A percentile compares a stretch with the other conserved stretches of the same genome.
phyloP scores from a whole-genome alignment of 2,113 vertebrate species.

The Psilopsiagon aymara region DNA sequence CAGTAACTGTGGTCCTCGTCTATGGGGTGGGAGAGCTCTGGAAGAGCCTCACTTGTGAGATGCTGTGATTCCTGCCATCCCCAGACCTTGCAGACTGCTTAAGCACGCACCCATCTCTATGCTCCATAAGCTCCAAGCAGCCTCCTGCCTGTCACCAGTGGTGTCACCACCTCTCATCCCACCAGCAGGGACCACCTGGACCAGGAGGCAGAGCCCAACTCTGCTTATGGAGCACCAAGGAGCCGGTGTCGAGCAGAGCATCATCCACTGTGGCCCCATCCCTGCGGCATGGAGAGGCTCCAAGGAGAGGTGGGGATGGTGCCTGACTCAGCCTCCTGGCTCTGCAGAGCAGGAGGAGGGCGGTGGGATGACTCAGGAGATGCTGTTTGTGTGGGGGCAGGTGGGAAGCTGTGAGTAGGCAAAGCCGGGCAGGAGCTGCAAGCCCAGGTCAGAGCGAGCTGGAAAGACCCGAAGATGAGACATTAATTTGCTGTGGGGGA shows the following conservation, averaged over 20 bases:
- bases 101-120: neutral
- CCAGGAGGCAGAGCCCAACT: neutral
- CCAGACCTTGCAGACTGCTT: neutral
- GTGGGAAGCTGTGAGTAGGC: constrained; percentile 29
- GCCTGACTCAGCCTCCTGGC: constrained; percentile 14
- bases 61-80: neutral
- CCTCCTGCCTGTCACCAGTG: neutral
- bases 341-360: neutral
- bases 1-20: rapidly evolving
- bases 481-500: neutral
- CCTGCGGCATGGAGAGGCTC: neutral
- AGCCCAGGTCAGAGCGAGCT: neutral
- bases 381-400: neutral
- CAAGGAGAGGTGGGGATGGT: neutral
- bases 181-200: neutral
- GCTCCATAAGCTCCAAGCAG: neutral
- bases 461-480: constrained; percentile 13
- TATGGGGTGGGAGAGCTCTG: rapidly evolving
- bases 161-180: neutral
- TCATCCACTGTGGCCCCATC: rapidly evolving
- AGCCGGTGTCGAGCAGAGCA: neutral
- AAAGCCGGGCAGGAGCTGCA: constrained; percentile 5
- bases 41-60: neutral
- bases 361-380: constrained; percentile 49
- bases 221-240: neutral